Conservation (phyloP, 2,113 vertebrate species). For the Corythaeola cristata region DNA sequence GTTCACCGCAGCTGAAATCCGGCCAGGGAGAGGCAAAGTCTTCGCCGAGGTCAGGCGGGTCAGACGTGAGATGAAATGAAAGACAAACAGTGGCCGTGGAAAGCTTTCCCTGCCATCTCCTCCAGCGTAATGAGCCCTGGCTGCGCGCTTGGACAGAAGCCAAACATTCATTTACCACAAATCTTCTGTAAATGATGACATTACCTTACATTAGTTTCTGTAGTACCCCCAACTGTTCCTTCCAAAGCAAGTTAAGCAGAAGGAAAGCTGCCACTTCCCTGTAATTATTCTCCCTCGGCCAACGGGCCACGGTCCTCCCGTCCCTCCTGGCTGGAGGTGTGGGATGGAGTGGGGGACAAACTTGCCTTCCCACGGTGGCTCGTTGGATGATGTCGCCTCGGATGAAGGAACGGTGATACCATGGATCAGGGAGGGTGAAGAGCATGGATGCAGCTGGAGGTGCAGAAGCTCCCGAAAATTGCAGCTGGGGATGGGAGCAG, state of each 20-base stretch:
- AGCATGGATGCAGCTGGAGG: neutral
- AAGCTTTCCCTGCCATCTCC: slow-evolving; percentile 64
- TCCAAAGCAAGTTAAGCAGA: slow-evolving; percentile 56
- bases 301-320: neutral
- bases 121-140: slow-evolving; percentile 66
- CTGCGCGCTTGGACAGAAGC: slow-evolving; percentile 56
- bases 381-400: fast-evolving
- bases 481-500: neutral
- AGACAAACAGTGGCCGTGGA: slow-evolving; percentile 67
- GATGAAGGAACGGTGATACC: neutral
- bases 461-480: fast-evolving
- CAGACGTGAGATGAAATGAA: slow-evolving; percentile 61
- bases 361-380: fast-evolving
- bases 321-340: neutral
- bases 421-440: neutral
- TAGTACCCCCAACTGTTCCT: slow-evolving; percentile 59
- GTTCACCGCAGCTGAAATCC: neutral
- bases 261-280: slow-evolving; percentile 63
- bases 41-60: slow-evolving; percentile 16
- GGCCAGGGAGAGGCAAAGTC: slow-evolving; percentile 3
- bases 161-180: slow-evolving; percentile 62
- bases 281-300: slow-evolving; percentile 21
- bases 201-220: slow-evolving; percentile 65
- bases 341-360: neutral
- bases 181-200: slow-evolving; percentile 73